These are phyloP conservation scores for Meriones psammophilus DNA, from an alignment of 2,797 vertebrate species.

Conservation along the genomic window DNA sequence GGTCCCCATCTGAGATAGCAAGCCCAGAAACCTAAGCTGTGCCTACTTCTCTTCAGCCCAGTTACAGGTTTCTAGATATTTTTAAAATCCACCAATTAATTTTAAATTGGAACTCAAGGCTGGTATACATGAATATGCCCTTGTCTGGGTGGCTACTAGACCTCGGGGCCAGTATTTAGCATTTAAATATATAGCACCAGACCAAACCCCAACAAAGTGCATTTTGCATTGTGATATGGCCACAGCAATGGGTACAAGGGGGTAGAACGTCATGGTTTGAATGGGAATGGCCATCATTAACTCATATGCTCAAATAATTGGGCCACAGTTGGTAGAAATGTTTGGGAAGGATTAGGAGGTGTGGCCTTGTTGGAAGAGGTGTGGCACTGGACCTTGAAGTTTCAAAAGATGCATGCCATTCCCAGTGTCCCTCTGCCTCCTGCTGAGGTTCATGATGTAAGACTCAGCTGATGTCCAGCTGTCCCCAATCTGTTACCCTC, in stretches of 20 bases:
- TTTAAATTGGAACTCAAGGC: too few species aligned
- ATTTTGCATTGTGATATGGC: not conserved
- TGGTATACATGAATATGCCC: too few species aligned
- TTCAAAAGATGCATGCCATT: not conserved
- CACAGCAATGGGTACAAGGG: not conserved
- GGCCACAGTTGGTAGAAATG: not conserved
- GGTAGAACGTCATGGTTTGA: not conserved
- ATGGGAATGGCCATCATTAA: not conserved
- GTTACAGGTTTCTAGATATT: too few species aligned
- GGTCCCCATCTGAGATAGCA: too few species aligned
- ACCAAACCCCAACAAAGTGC: too few species aligned
- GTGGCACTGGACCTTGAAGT: not conserved
- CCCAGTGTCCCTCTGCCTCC: not conserved
- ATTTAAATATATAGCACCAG: too few species aligned
- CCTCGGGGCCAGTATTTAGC: too few species aligned
- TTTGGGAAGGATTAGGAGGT: not conserved
- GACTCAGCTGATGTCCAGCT: not conserved
- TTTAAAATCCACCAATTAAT: too few species aligned
- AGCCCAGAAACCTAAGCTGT: too few species aligned
- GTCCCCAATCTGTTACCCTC: not conserved
- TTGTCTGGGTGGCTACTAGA: too few species aligned
- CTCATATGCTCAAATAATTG: not conserved
- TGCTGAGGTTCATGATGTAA: not conserved
- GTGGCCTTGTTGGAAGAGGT: not conserved
- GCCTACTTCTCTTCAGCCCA: too few species aligned